These are phyloP conservation scores for Catocala nupta DNA, from an alignment of 2,888 invertebrate genomes.

Conservation along the genomic window DNA sequence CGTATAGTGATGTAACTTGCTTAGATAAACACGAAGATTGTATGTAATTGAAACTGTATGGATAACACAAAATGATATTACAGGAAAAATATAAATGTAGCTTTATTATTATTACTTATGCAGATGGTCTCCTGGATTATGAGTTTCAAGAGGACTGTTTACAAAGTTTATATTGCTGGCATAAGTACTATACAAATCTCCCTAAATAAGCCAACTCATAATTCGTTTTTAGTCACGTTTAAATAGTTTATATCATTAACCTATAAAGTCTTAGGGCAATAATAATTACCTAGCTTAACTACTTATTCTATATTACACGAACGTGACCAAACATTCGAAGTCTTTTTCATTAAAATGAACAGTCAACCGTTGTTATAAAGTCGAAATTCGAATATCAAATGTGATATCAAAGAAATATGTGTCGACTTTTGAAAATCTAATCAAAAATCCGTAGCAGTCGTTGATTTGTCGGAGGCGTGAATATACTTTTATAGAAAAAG, in stretches of 20 bases:
- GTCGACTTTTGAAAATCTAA: constrained; percentile 48
- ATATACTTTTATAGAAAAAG: constrained; percentile 51
- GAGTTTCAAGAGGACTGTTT: too few species aligned
- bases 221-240: constrained; percentile 4
- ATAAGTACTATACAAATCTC: too few species aligned
- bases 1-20: constrained; percentile 28
- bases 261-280: constrained; percentile 15
- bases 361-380: constrained; percentile 13
- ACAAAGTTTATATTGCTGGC: too few species aligned
- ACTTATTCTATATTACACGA: constrained; percentile 3
- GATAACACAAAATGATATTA: too few species aligned
- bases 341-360: neutral
- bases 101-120: too few species aligned
- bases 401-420: constrained; percentile 8
- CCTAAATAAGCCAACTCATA: too few species aligned
- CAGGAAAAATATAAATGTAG: too few species aligned
- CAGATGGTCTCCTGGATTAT: too few species aligned
- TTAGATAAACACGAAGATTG: constrained; percentile 9
- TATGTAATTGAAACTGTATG: neutral
- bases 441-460: constrained; percentile 47
- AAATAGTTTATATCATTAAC: constrained; percentile 13
- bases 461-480: constrained; percentile 61
- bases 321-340: constrained; percentile 8
- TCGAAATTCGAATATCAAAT: neutral
- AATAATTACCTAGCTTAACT: constrained; percentile 1